These are phyloP conservation scores for Sitta carolinensis DNA, from an alignment of 2,797 vertebrate genomes.

Conservation along the genomic window DNA sequence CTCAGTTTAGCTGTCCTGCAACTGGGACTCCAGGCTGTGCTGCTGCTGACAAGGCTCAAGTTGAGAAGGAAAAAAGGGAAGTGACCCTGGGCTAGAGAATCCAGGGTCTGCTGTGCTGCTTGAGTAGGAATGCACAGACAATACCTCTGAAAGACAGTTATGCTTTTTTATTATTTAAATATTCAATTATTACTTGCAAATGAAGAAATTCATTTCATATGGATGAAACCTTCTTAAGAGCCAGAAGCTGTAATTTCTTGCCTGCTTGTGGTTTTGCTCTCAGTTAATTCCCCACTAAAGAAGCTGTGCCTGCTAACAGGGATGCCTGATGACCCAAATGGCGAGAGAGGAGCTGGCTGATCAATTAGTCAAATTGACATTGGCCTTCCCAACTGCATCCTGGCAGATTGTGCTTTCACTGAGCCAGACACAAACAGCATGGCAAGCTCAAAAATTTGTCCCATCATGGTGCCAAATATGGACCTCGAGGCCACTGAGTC, in stretches of 20 bases:
- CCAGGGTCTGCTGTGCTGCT: background rate
- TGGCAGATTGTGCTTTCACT: slow-evolving; percentile 20
- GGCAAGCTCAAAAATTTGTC: slow-evolving; percentile 10
- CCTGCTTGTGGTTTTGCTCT: background rate
- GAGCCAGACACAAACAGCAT: slow-evolving; percentile 32
- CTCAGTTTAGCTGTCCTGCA: background rate
- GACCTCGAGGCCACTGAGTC: slow-evolving; percentile 9
- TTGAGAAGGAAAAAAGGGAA: background rate
- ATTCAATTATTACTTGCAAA: background rate
- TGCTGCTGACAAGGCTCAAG: background rate
- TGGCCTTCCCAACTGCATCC: background rate
- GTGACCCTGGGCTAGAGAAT: background rate
- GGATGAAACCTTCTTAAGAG: background rate
- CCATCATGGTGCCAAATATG: background rate
- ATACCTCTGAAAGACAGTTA: background rate
- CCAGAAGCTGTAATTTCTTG: background rate
- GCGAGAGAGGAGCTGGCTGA: background rate
- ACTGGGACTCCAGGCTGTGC: background rate
- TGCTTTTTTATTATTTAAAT: background rate
- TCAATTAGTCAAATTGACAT: slow-evolving; percentile 44
- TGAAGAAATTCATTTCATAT: background rate
- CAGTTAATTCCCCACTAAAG: background rate
- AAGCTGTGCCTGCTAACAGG: background rate
- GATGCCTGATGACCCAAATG: background rate
- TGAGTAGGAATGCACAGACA: background rate